Base-by-base conservation (phyloP, 2,888 invertebrate species). In the Nysson spinosus region DNA sequence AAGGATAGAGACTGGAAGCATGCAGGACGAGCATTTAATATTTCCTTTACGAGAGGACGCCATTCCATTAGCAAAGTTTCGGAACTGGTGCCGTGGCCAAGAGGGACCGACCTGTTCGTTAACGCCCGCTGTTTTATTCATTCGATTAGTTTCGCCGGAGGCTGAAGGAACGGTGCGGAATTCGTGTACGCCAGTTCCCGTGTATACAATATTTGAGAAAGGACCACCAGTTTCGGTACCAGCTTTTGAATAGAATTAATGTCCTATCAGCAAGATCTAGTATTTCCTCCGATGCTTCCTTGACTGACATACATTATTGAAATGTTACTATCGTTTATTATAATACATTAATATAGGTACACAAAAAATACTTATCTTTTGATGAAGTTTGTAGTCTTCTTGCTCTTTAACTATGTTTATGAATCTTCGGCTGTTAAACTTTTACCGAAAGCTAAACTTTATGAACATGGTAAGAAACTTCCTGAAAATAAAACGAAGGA, bases 51-150 rank as follows among this genome's bases (percentile, higher is more conserved):
- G 70, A 78, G 72, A 72, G 72, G 61, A 70, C 72, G 72, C 80
- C 78, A 83, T 83, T 85, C 82, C 78, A 84, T 85, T 82, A 82
- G 77, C 73, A 74, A 83, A 82, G 77, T 82, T 82, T 75, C 69
- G 73, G 47, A 63, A 63, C 63, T 62, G 54, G 40, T 39, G 44
- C 57, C 57, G 35, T 35, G 61, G 60, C 66, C 69, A 70, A 75
- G 72, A 75, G 78, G 72, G 79, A 79, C 75, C 72, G 37, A 63
- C 65, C 75, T 74, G 75, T 79, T 83, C 81, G 81, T 82, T 83
- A 82, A 80, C 78, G 72, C 74, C 65, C 73, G 75, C 83, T 84
- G 76, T 80, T 81, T 84, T 84, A 84, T 84, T 84, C 82, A 84
- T 83, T 78, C 75, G 79, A 84, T 84, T 81, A 78, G 77, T 80